Conservation (phyloP, 1,140 invertebrate genomes). For the Heterodera schachtii region DNA sequence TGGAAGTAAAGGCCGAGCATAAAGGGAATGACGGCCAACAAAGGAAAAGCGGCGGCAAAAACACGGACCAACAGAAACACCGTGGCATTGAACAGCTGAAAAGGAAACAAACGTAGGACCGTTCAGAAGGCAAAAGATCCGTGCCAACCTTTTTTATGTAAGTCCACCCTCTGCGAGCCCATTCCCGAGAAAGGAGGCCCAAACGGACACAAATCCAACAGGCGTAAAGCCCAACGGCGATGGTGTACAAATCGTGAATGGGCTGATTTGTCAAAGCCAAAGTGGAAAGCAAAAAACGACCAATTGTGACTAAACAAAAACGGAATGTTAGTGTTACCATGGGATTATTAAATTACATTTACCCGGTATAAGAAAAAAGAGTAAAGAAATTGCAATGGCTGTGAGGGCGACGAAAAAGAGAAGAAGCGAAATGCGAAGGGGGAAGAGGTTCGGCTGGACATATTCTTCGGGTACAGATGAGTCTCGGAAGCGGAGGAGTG, state of each 20-base stretch:
- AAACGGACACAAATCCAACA: constrained; percentile 84
- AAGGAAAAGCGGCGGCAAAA: constrained; percentile 75
- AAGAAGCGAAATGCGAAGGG: constrained; percentile 76
- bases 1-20: constrained; percentile 77
- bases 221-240: constrained; percentile 87
- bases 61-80: constrained; percentile 68
- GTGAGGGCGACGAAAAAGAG: constrained; percentile 81
- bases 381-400: constrained; percentile 78
- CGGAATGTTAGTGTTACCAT: background rate
- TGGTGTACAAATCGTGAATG: constrained; percentile 92
- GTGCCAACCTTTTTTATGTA: constrained; percentile 75
- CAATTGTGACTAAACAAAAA: constrained; percentile 55
- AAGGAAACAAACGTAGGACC: constrained; percentile 32
- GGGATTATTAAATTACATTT: constrained; percentile 37
- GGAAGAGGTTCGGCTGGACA: constrained; percentile 72
- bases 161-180: constrained; percentile 82
- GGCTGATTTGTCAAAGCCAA: constrained; percentile 51
- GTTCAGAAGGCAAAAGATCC: constrained; percentile 55
- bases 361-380: constrained; percentile 82
- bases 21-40: constrained; percentile 87
- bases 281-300: constrained; percentile 45
- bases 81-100: constrained; percentile 41
- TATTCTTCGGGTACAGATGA: constrained; percentile 51
- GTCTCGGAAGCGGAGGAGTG: constrained; percentile 67
- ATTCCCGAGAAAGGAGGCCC: constrained; percentile 78